Percentiles rank a stretch among this genome's conserved stretches.
Conservation (phyloP, 2,113 vertebrate genomes). For the Tachysurus vachellii region DNA sequence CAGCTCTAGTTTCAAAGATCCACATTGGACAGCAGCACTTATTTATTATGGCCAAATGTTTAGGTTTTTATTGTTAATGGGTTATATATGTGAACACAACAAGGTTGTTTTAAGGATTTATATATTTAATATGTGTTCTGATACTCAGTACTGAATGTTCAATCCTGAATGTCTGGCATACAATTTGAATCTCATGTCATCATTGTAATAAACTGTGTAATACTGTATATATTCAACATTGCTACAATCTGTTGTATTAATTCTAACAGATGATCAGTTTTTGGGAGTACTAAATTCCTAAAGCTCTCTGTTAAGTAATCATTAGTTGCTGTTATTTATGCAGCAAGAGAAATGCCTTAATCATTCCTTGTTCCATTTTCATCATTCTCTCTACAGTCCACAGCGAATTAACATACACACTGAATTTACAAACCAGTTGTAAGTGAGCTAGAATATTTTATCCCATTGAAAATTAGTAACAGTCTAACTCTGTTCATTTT, state of each 20-base stretch:
- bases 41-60: constrained; percentile 60
- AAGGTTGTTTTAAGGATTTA: background rate
- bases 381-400: constrained; percentile 34
- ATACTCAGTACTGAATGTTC: background rate
- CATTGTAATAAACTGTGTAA: background rate
- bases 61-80: constrained; percentile 1
- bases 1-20: constrained; percentile 17
- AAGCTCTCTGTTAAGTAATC: constrained; percentile 52
- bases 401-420: constrained; percentile 29
- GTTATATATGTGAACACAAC: background rate
- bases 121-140: background rate
- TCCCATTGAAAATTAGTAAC: background rate
- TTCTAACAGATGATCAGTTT: constrained; percentile 67
- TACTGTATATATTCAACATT: background rate
- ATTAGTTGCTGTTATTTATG: constrained; percentile 42
- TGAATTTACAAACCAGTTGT: constrained; percentile 40
- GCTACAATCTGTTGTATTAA: background rate
- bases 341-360: constrained; percentile 50
- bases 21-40: constrained; percentile 35
- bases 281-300: constrained; percentile 70
- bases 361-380: constrained; percentile 50
- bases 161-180: background rate
- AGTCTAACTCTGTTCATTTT: background rate
- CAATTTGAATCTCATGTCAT: background rate
- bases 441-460: constrained; percentile 20